Evolutionary conservation across 37 sponge, comb jelly and placozoan genomes (phyloP).

Genomic region (Haliclona indistincta): DNA sequence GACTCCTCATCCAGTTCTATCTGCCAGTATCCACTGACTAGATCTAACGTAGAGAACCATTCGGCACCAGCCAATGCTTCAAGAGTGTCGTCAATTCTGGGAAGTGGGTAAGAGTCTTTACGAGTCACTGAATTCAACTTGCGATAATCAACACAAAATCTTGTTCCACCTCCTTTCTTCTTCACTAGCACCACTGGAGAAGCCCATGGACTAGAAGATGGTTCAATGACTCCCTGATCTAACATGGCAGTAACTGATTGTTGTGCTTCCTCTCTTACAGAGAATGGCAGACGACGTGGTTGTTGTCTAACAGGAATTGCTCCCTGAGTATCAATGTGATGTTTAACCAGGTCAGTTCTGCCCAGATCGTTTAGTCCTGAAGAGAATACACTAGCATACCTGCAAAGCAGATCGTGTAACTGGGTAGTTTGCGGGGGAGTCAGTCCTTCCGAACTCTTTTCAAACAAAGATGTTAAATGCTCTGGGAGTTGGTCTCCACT

Average conservation of each 20-base stretch:
- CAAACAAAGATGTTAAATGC: slow-evolving; percentile 3
- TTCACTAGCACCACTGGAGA: slow-evolving; percentile 60
- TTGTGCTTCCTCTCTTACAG: slow-evolving; percentile 12
- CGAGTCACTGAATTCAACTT: slow-evolving; percentile 46
- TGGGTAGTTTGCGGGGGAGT: background rate
- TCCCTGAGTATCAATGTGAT: slow-evolving; percentile 39
- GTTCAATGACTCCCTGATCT: slow-evolving; percentile 24
- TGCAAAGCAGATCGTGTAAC: background rate
- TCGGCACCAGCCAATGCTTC: slow-evolving; percentile 25
- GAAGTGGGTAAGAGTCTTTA: slow-evolving; percentile 57
- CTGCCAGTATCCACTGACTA: slow-evolving; percentile 74
- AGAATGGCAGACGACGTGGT: slow-evolving; percentile 34
- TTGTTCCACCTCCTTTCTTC: slow-evolving; percentile 49
- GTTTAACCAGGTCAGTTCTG: slow-evolving; percentile 20
- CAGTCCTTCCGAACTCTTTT: background rate
- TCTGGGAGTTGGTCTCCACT: background rate
- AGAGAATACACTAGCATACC: slow-evolving; percentile 10
- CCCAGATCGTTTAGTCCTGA: slow-evolving; percentile 26
- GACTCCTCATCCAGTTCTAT: slow-evolving; percentile 18
- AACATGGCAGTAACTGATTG: slow-evolving; percentile 32
- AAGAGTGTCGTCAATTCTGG: slow-evolving; percentile 56
- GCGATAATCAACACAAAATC: slow-evolving; percentile 75
- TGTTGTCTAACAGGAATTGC: slow-evolving; percentile 41
- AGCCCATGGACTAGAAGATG: slow-evolving; percentile 53
- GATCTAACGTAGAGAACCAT: slow-evolving; percentile 54